These are phyloP conservation scores for Arrhamphus sclerolepis DNA, from an alignment of 2,797 vertebrate genomes.

Conservation along the genomic window DNA sequence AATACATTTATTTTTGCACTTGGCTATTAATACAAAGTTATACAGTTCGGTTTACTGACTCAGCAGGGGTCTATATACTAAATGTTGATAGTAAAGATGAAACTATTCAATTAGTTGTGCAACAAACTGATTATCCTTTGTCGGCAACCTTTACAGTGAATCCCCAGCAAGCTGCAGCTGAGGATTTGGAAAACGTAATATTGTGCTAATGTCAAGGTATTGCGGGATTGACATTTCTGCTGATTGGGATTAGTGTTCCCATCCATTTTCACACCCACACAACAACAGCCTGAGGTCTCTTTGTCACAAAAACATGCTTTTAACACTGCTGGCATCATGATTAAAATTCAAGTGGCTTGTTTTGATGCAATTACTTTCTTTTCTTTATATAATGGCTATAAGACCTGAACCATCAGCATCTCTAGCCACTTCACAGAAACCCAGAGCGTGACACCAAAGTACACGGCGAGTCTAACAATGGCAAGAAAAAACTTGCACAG, in stretches of 20 bases:
- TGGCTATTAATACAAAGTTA: conserved; percentile 18
- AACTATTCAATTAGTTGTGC: conserved; percentile 59
- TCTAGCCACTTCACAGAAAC: too few species aligned
- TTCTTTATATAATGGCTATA: too few species aligned
- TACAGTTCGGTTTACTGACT: conserved; percentile 23
- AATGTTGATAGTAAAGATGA: conserved; percentile 62
- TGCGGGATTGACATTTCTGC: conserved; percentile 77
- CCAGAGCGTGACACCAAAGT: too few species aligned
- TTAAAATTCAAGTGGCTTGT: too few species aligned
- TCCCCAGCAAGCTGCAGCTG: conserved; percentile 55
- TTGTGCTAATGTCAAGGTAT: conserved; percentile 70
- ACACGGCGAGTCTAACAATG: too few species aligned
- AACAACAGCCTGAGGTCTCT: too few species aligned
- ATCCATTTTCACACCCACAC: conserved; percentile 61
- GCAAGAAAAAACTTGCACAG: too few species aligned
- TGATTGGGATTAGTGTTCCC: conserved; percentile 69
- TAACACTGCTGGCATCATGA: too few species aligned
- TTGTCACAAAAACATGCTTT: too few species aligned
- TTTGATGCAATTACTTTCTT: too few species aligned
- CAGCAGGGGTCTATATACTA: conserved; percentile 24
- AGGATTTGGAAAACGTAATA: conserved; percentile 67
- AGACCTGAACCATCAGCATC: too few species aligned
- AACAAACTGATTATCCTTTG: conserved; percentile 57
- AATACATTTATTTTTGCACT: conserved; percentile 5
- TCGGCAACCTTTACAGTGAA: conserved; percentile 58